Percentiles rank a stretch among this genome's conserved stretches.
phyloP scores from a whole-genome alignment of 37 sponge, comb jelly and placozoan genomes.

The Mnemiopsis leidyi region DNA sequence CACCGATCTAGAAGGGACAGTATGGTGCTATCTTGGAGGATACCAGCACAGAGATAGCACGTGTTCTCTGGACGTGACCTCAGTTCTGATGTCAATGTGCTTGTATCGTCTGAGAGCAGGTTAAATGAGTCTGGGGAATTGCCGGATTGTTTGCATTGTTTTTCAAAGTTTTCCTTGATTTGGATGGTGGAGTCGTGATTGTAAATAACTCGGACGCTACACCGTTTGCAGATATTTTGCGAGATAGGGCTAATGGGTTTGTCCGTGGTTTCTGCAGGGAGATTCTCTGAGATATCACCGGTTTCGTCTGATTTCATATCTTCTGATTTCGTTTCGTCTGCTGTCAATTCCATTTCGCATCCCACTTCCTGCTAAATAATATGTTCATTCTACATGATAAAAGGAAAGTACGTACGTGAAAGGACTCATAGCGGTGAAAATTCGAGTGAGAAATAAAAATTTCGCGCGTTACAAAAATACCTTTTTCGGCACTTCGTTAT shows the following conservation, averaged over 20 bases:
- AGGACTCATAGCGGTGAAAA: neutral
- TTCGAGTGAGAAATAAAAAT: neutral
- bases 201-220: neutral
- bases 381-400: neutral
- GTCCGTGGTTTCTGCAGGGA: too few relatives aligned
- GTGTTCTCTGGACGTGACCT: neutral
- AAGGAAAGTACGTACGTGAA: neutral
- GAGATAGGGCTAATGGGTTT: too few relatives aligned
- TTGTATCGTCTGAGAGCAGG: neutral
- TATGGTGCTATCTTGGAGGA: neutral
- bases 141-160: neutral
- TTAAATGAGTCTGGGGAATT: neutral
- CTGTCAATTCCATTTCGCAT: neutral
- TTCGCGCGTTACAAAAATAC: neutral
- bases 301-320: neutral
- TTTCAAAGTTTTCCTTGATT: neutral
- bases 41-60: slow-evolving; percentile 51
- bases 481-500: neutral
- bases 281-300: too few relatives aligned
- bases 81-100: slow-evolving; percentile 14
- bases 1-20: neutral
- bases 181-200: neutral
- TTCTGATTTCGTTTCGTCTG: neutral
- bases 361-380: neutral
- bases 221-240: slow-evolving; percentile 6